Percentiles rank a stretch among this genome's conserved stretches.
These are phyloP conservation scores for Tokudaia tokunoshimensis DNA, from an alignment of 2,797 vertebrate species.

Conservation along the genomic window DNA sequence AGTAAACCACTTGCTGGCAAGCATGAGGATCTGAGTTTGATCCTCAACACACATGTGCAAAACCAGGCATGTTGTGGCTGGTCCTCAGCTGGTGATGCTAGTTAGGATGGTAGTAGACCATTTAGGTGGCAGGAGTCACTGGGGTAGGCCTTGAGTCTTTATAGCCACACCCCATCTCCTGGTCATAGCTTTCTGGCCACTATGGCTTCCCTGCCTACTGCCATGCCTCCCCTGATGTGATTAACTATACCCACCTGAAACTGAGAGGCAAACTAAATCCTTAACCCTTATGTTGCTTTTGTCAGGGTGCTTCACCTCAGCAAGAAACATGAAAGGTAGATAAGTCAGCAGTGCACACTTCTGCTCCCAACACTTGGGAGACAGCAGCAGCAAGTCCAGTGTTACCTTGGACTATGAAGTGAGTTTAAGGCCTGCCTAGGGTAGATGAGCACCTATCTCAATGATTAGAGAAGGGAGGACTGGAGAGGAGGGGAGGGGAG, in stretches of 20 bases:
- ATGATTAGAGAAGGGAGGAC: no score
- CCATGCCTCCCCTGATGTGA: neutral
- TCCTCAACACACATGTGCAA: neutral
- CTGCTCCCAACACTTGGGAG: neutral
- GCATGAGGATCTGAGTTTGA: neutral
- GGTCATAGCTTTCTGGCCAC: neutral
- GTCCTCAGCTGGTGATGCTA: neutral
- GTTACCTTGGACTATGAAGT: neutral
- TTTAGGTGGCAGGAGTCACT: neutral
- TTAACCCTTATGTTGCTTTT: neutral
- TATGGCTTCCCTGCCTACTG: neutral
- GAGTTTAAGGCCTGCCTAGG: neutral
- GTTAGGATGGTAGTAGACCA: neutral
- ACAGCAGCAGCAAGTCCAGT: neutral
- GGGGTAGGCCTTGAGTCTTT: neutral
- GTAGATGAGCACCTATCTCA: neutral
- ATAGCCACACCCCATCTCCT: neutral
- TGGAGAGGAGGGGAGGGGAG: neutral
- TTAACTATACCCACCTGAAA: no score
- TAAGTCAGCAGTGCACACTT: neutral
- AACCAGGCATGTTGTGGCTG: neutral
- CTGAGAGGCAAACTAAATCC: neutral
- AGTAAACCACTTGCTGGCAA: neutral
- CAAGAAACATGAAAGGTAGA: neutral
- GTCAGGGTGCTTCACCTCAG: neutral